These are phyloP conservation scores for Lithosia quadra DNA, from an alignment of 2,888 invertebrate genomes.

Conservation along the genomic window DNA sequence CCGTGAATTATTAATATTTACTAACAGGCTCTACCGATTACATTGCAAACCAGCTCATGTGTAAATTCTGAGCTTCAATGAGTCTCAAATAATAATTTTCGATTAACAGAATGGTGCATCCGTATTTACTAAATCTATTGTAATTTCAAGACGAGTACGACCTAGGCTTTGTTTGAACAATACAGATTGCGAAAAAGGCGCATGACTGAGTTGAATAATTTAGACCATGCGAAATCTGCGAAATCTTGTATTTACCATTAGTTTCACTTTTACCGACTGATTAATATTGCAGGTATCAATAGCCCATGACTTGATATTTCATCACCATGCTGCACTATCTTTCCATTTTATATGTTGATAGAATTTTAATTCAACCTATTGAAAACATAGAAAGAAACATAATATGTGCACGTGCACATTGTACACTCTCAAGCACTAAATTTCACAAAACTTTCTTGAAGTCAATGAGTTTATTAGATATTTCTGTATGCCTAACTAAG, in stretches of 20 bases:
- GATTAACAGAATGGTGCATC: not conserved
- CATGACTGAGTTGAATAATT: slow-evolving; percentile 26
- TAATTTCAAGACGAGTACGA: not conserved
- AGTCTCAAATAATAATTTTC: not conserved
- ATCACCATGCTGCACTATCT: slow-evolving; percentile 10
- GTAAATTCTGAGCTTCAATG: not conserved
- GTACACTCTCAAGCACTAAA: not conserved
- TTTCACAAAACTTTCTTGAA: not conserved
- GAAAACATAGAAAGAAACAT: not conserved
- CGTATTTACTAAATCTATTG: not conserved
- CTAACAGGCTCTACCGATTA: no score
- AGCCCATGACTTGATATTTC: slow-evolving; percentile 30
- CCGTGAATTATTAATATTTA: no score
- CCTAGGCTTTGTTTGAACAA: slow-evolving; percentile 1
- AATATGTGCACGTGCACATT: no score
- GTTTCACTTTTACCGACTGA: slow-evolving; percentile 54
- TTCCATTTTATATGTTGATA: not conserved
- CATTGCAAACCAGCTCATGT: no score
- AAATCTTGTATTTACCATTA: slow-evolving; percentile 41
- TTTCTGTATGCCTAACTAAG: no score
- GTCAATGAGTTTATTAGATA: not conserved
- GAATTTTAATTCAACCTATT: not conserved
- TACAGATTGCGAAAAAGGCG: slow-evolving; percentile 11
- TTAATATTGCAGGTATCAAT: slow-evolving; percentile 33
- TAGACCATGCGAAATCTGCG: slow-evolving; percentile 13